A percentile compares a stretch with the other conserved stretches of the same genome.
phyloP scores from a whole-genome alignment of 2,113 vertebrate species.

The Eclectus roratus region DNA sequence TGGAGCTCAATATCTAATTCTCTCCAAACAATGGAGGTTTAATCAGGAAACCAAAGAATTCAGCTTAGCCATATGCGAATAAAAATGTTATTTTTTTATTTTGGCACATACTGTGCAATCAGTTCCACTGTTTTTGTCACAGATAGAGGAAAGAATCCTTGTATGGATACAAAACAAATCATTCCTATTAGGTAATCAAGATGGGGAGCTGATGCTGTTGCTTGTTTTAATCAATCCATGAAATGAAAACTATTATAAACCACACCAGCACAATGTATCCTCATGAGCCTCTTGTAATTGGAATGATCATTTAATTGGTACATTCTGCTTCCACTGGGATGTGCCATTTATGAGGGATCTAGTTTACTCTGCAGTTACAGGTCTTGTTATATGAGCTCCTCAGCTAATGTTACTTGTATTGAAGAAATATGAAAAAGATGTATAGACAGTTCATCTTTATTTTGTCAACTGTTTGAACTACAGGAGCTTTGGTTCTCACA shows the following conservation, averaged over 20 bases:
- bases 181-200: conserved; percentile 46
- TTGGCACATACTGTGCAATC: not conserved
- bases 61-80: not conserved
- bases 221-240: conserved; percentile 58
- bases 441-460: conserved; percentile 11
- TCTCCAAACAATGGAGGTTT: not conserved
- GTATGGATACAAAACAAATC: conserved; percentile 28
- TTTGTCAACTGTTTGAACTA: not conserved
- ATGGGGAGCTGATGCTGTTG: conserved; percentile 17
- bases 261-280: conserved; percentile 45
- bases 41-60: not conserved
- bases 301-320: conserved; percentile 67
- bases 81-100: conserved; percentile 30
- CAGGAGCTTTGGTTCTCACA: not conserved
- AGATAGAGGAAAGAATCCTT: not conserved
- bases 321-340: conserved; percentile 43
- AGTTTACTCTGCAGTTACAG: conserved; percentile 11
- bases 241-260: conserved; percentile 60
- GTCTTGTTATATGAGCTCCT: conserved; percentile 8
- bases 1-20: not conserved
- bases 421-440: conserved; percentile 29
- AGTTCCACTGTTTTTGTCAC: conserved; percentile 18
- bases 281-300: conserved; percentile 58
- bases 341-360: conserved; percentile 20
- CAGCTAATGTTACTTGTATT: not conserved